Base-by-base conservation (phyloP, 2,888 invertebrate genomes). In the Arctia plantaginis region DNA sequence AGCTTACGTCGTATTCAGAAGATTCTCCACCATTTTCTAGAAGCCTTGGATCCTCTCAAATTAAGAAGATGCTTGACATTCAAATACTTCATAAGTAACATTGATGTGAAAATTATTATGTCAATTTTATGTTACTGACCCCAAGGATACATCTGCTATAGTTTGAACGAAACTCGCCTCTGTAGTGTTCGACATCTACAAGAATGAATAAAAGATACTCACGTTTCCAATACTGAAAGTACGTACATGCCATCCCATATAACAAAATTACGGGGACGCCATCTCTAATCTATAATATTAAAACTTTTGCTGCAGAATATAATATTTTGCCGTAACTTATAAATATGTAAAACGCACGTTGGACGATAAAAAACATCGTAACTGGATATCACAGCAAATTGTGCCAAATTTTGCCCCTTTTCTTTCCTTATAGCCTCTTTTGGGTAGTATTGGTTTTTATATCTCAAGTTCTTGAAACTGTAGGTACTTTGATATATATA, bases 281-380 rank as follows among this genome's bases (percentile, higher is more conserved):
- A 59, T 62, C 66, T 77, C 66, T 72, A 75, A 77, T 82, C 71
- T 80, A 74, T 74, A 77, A 81, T 77, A 83, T 83, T 76, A 82
- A 80, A 83, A 81, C 72, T 83, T 79, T 83, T 55, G 35, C 41
- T 67, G 69, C 67, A 66, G 47, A 75, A 75, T 68, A 78, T 74
- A 73, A 83, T 75, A 77, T 82, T 79, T 72, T 79, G 72, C 67
- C 47, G 65, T 73, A 69, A 68, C 83, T 83, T 83, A 83, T 83
- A 83, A 81, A 83, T 83, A 83, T 83, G 83, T 82, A 83, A 83
- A 83, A 76, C 78, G 76, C 79, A 77, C 77, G 74, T 77, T 81
- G 71, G 13, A 70, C 83, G 71, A 82, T 84, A 81, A 84, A 83
- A 81, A 80, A 79, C 75, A 79, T 79, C 78, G 77, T 81, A 80